Conservation (phyloP, 1,140 invertebrate species). For the Drosophila nigromelanica region DNA sequence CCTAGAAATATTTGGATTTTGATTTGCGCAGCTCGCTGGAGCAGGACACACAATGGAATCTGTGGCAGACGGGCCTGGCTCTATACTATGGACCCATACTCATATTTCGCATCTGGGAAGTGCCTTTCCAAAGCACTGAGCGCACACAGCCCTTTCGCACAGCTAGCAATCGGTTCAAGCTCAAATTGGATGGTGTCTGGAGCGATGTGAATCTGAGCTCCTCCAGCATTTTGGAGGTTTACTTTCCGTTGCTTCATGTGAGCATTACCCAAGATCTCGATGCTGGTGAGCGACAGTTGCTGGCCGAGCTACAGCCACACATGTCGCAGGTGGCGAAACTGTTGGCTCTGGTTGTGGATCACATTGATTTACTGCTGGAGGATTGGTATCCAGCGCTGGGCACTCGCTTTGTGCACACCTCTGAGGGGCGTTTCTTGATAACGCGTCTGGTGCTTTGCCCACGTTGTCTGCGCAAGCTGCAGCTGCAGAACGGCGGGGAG, state of each 20-base stretch:
- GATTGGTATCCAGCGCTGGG: slow-evolving; percentile 99
- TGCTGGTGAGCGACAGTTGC: slow-evolving; percentile 50
- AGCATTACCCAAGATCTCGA: slow-evolving; percentile 61
- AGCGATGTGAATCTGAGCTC: slow-evolving; percentile 92
- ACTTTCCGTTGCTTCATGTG: slow-evolving; percentile 87
- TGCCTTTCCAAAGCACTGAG: slow-evolving; percentile 87
- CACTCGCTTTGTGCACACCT: slow-evolving; percentile 98
- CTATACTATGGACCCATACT: slow-evolving; percentile 92
- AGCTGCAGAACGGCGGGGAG: slow-evolving; percentile 54
- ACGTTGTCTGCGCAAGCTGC: slow-evolving; percentile 87
- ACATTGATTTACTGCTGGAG: slow-evolving; percentile 97
- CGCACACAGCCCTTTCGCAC: slow-evolving; percentile 85
- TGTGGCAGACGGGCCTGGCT: slow-evolving; percentile 98
- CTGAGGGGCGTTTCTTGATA: slow-evolving; percentile 97
- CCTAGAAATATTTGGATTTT: slow-evolving; percentile 73
- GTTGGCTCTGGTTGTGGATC: slow-evolving; percentile 96
- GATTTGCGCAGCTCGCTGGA: slow-evolving; percentile 73
- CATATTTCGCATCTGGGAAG: slow-evolving; percentile 93
- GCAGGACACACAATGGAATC: slow-evolving; percentile 89
- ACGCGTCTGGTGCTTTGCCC: slow-evolving; percentile 97
- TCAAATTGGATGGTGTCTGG: slow-evolving; percentile 93
- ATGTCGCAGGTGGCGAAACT: slow-evolving; percentile 92
- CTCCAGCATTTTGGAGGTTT: slow-evolving; percentile 94
- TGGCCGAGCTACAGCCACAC: slow-evolving; percentile 87
- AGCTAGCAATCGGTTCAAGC: slow-evolving; percentile 86